Base-by-base conservation (phyloP, 1,140 invertebrate genomes). In the Diorhabda carinulata region DNA sequence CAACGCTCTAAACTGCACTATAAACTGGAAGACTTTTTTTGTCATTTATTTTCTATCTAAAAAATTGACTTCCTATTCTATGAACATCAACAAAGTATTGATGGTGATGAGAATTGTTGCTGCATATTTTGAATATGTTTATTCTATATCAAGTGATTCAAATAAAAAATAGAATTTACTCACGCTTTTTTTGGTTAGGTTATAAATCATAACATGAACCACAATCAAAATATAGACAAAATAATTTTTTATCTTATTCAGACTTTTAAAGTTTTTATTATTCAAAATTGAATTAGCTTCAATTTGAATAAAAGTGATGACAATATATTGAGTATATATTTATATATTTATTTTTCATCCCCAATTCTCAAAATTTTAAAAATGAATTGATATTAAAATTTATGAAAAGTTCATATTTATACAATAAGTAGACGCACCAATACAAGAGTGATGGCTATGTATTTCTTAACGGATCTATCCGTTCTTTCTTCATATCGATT, bases 251-350 rank as follows among this genome's bases (percentile, higher is more conserved):
- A 5, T 57, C 52, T 57, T 10, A 9, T 57, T 57, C 10, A 10
- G 52, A 9, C 10, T 57, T 6, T 57, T 10, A 7, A 57, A 57
- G 4, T 3, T 57, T 57, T 57, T 57, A 9, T 10, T 57, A 10
- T 57, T 57, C 52, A 57, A 4, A 57, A 57, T 57, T 57, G 4
- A 57, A 57, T 57, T 57, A 57, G 52, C 52, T 57, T 57, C 10
- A 57, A 57, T 57, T 57, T 57, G 52, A 57, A 3, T 3, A 9
- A 57, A 7, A 57, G 10, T 10, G 25, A 57, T 57, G 52, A 57
- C 10, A 57, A 10, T 57, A 57, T 57, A 9, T 10, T 9, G 10
- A 57, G 10, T n/a, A n/a, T n/a, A n/a, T n/a, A n/a, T n/a, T n/a
- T n/a, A n/a, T n/a, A n/a, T n/a, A n/a, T 57, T 57, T 9, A 57